Evolutionary conservation across 2,113 vertebrate genomes (phyloP).

Genomic region (Stegastes partitus): DNA sequence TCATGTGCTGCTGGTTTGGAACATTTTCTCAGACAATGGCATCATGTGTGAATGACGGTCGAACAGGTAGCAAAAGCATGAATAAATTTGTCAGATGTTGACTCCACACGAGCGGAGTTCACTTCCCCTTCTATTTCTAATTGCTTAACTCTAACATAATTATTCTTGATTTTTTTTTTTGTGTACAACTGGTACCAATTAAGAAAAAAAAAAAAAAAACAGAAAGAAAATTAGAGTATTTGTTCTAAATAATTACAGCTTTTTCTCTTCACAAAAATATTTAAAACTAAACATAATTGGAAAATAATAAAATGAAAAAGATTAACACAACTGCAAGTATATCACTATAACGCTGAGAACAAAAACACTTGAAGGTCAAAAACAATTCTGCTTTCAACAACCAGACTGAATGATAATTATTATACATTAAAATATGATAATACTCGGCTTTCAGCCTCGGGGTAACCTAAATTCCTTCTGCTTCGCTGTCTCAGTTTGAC

Average conservation of each 20-base stretch:
- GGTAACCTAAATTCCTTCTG: constrained; percentile 49
- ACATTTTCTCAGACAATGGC: constrained; percentile 32
- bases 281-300: constrained; percentile 65
- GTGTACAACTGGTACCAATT: constrained; percentile 56
- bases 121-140: constrained; percentile 21
- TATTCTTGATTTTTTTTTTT: constrained; percentile 56
- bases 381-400: constrained; percentile 57
- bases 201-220: constrained; percentile 27
- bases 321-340: constrained; percentile 71
- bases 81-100: constrained; percentile 45
- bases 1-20: constrained; percentile 41
- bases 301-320: constrained; percentile 45
- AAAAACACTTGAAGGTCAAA: constrained; percentile 65
- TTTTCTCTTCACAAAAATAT: constrained; percentile 68
- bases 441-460: constrained; percentile 52
- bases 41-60: constrained; percentile 38
- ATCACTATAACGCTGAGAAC: constrained; percentile 66
- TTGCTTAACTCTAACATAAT: constrained; percentile 52
- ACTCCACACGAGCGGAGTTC: constrained; percentile 41
- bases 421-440: constrained; percentile 73
- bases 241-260: constrained; percentile 76
- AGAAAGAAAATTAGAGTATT: constrained; percentile 58
- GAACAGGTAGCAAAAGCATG: constrained; percentile 56
- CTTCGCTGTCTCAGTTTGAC: constrained; percentile 58
- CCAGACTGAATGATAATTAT: constrained; percentile 70